Base-by-base conservation (phyloP, 2,888 invertebrate genomes). In the Diloba caeruleocephala region DNA sequence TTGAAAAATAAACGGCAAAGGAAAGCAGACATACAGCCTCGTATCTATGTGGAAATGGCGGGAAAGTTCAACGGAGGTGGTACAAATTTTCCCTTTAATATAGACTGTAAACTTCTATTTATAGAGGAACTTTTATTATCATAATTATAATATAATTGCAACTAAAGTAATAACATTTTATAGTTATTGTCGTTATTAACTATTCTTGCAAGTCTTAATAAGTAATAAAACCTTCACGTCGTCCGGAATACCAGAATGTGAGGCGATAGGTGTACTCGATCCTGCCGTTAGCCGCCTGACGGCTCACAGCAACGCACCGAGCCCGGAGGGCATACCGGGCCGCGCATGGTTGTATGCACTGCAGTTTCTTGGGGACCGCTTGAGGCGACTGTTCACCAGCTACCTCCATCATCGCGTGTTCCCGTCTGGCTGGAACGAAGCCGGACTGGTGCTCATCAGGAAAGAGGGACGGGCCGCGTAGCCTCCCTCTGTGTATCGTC, bases 61-160 rank as follows among this genome's bases (percentile, higher is more conserved):
- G 79, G 80, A 84, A 82, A 84, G 81, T 81, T 81, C 56, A 57
- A 71, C 60, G 70, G 71, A 69, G 71, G 68, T 75, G 67, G 69
- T 70, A 63, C 60, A 65, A 57, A 72, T 79, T 81, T 78, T 81
- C 80, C 74, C 74, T 59, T 64, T 56, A 41, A 60, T 48, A 65
- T 65, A 78, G 73, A 78, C 62, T 74, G 74, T 71, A 76, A 79
- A 79, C 73, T 79, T 62, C 59, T 45, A 50, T 70, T 54, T 69
- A 74, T 69, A 65, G 52, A 37, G 17, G n/a, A 13, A 23, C 23
- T 8, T 61, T 61, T 60, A 61, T 56, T 26, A 33, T 45, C 10
- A 17, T 14, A 26, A 50, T 56, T 34, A 38, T 26, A 42, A 45
- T 32, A 28, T 51, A 32, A 52, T 57, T 39, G 31, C 34, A 31